Base-by-base conservation (phyloP, 2,888 invertebrate species). In the Mesodorylaimus sp. region DNA sequence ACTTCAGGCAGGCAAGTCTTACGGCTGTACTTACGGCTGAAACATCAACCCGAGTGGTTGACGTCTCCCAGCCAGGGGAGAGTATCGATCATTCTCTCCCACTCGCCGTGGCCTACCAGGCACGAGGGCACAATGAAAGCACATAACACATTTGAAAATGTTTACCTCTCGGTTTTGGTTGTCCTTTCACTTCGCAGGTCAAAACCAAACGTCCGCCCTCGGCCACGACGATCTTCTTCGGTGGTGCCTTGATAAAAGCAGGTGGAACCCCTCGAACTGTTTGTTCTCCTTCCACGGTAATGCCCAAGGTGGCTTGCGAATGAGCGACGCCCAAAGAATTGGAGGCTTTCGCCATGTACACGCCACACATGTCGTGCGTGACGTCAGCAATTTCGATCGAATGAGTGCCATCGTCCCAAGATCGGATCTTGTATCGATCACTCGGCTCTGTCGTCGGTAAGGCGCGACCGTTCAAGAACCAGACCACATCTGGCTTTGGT, bases 381-480 rank as follows among this genome's bases (percentile, higher is more conserved):
- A 60, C 58, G 26, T 54, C 51, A 29, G 48, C 53, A 46, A 63
- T 60, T 47, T 56, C 56, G 32, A 63, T 52, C 2, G 54, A 54
- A 24, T 57, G 55, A 3, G 57, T 50, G 47, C 57, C 58, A 51
- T 59, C 59, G 46, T 61, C 60, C 52, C 58, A 61, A 27, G 55
- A 42, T 50, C 58, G 46, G 21, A 52, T 50, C 19, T 42, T n/a
- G 10, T 10, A 13, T 10, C 5, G 24, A 26, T 24, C 7, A 5
- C 5, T n/a, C 2, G 45, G 7, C 13, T 39, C 50, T 21, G 43
- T 45, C 5, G 27, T 21, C 21, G 57, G 55, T 32, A 63, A 51
- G 1, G 62, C 60, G 44, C 59, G 58, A 46, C 65, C 64, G 48
- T 64, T 64, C 51, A 57, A 56, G 39, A 61, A 52, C 63, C 62